Conservation (phyloP, 2,113 vertebrate species). For the Choloepus hoffmanni region DNA sequence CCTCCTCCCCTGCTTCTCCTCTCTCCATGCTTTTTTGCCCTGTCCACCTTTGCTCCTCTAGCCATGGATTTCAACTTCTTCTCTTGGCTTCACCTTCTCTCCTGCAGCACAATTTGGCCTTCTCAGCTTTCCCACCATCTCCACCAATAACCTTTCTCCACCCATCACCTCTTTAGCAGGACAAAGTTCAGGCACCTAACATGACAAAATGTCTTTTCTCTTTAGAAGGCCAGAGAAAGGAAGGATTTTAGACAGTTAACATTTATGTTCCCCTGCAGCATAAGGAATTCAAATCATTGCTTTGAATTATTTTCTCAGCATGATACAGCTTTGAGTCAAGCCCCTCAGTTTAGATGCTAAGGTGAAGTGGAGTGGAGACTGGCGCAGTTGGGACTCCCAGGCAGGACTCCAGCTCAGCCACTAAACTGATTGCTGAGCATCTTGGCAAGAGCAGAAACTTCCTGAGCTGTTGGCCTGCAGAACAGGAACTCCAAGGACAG, state of each 20-base stretch:
- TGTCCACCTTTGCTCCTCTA: too few species aligned
- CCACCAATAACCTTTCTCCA: background rate
- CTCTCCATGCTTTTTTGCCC: background rate
- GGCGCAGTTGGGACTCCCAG: background rate
- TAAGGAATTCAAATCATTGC: slow-evolving; percentile 7
- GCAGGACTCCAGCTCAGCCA: background rate
- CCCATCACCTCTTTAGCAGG: background rate
- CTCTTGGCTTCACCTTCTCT: background rate
- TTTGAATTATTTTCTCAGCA: background rate
- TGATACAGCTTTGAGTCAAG: background rate
- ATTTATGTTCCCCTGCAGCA: background rate
- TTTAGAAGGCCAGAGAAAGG: background rate
- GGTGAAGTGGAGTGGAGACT: background rate
- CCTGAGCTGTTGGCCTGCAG: background rate
- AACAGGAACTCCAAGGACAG: background rate
- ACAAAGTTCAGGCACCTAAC: background rate
- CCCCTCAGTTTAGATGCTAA: background rate
- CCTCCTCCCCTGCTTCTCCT: background rate
- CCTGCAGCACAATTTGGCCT: background rate
- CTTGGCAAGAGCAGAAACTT: background rate
- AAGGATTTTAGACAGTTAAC: background rate
- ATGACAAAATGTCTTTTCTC: background rate
- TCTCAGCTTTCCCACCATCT: background rate
- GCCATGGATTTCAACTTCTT: background rate
- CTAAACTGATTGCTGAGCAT: background rate